Evolutionary conservation across 2,888 invertebrate genomes (phyloP).

Genomic region (Antheraea assamensis): DNA sequence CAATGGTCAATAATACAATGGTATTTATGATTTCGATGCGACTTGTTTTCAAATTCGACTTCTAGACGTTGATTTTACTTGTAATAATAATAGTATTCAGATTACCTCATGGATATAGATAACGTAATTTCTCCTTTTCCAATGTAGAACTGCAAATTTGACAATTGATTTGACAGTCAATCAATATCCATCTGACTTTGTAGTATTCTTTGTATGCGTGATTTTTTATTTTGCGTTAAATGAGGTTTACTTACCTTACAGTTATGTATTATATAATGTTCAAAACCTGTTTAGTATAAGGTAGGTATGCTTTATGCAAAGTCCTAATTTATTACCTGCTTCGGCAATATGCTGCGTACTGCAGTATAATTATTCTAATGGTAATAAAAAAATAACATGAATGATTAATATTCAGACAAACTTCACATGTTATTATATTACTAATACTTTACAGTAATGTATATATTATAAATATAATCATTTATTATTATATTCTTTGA

Average conservation of each 20-base stretch:
- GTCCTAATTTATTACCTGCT: background rate
- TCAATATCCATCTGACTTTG: background rate
- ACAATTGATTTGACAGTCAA: background rate
- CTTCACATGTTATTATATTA: background rate
- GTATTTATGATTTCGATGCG: slow-evolving; percentile 25
- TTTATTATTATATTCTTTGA: background rate
- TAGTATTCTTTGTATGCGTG: too few relatives aligned
- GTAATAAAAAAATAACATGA: too few relatives aligned
- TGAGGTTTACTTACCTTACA: background rate
- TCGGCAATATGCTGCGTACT: too few relatives aligned
- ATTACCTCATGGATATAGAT: background rate
- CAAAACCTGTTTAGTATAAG: too few relatives aligned
- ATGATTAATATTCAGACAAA: too few relatives aligned
- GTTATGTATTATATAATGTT: background rate
- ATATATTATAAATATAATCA: slow-evolving; percentile 12
- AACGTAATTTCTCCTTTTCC: background rate
- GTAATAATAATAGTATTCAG: background rate
- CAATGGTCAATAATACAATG: slow-evolving; percentile 62
- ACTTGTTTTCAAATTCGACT: background rate
- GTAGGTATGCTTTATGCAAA: background rate
- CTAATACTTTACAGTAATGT: too few relatives aligned
- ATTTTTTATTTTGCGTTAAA: too few relatives aligned
- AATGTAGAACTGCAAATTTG: background rate
- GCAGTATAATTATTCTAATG: too few relatives aligned
- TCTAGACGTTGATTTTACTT: background rate